A percentile compares a stretch with the other conserved stretches of the same genome.
phyloP scores from a whole-genome alignment of 2,113 vertebrate genomes.

The Pyxicephalus adspersus region DNA sequence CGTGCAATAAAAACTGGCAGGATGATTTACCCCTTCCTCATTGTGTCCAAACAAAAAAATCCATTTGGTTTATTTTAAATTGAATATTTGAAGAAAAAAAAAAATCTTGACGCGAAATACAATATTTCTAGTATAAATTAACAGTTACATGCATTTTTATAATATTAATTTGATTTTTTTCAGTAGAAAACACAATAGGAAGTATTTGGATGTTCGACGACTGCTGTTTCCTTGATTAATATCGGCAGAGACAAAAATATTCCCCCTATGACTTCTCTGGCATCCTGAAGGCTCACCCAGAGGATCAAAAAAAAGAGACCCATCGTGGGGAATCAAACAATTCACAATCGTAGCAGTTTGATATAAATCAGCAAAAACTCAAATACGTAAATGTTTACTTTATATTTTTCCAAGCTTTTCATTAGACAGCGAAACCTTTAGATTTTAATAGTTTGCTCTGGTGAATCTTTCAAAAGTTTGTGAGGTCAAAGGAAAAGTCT shows the following conservation, averaged over 20 bases:
- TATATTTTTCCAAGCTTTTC: background rate
- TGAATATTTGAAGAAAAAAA: too few relatives aligned
- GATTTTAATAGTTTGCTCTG: slow-evolving; percentile 28
- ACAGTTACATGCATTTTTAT: too few relatives aligned
- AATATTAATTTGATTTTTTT: background rate
- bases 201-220: background rate
- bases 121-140: too few relatives aligned
- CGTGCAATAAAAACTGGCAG: too few relatives aligned
- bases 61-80: too few relatives aligned
- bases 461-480: slow-evolving; percentile 8
- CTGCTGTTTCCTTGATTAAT: slow-evolving; percentile 1
- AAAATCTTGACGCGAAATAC: too few relatives aligned
- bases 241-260: background rate
- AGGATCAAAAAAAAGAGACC: slow-evolving; percentile 22
- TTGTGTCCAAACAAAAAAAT: too few relatives aligned
- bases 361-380: background rate
- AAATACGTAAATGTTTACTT: slow-evolving; percentile 26
- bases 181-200: background rate
- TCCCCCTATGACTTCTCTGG: background rate
- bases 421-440: slow-evolving; percentile 36
- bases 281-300: slow-evolving; percentile 18
- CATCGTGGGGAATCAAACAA: background rate
- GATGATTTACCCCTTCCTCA: too few relatives aligned
- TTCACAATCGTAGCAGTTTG: background rate
- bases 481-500: slow-evolving; percentile 71